These are phyloP conservation scores for Cyrtorhinus lividipennis DNA, from an alignment of 1,140 invertebrate species.

Conservation along the genomic window DNA sequence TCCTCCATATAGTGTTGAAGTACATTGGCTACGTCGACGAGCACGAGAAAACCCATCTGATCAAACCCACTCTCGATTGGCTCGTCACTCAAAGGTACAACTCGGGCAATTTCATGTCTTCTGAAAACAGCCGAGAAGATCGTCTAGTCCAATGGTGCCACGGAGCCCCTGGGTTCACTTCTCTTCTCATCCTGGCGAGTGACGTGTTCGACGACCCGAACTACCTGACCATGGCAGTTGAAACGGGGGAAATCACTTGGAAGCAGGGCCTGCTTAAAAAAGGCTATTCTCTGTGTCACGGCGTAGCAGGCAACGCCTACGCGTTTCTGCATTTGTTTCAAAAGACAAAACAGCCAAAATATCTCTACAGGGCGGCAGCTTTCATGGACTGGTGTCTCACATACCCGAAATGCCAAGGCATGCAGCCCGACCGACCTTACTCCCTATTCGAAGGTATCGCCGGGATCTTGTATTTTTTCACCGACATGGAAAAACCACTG, in stretches of 20 bases:
- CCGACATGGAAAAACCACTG: conserved; percentile 43
- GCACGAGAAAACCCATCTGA: not conserved
- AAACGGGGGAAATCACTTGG: conserved; percentile 71
- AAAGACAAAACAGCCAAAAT: conserved; percentile 48
- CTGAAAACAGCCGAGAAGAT: conserved; percentile 38
- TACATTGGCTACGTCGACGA: not conserved
- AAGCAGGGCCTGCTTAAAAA: conserved; percentile 68
- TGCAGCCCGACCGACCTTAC: conserved; percentile 57
- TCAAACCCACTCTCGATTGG: conserved; percentile 23
- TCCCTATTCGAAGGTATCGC: conserved; percentile 76
- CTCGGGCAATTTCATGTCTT: conserved; percentile 39
- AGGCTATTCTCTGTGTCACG: conserved; percentile 86
- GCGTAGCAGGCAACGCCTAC: conserved; percentile 82
- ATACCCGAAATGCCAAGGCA: conserved; percentile 50
- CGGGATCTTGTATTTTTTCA: conserved; percentile 53
- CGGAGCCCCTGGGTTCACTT: conserved; percentile 45
- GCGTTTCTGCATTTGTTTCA: conserved; percentile 69
- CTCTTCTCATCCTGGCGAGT: conserved; percentile 38
- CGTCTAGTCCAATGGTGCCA: conserved; percentile 55
- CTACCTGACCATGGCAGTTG: conserved; percentile 56
- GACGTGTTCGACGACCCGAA: conserved; percentile 50
- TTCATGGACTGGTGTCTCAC: conserved; percentile 74
- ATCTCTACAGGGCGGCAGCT: conserved; percentile 61
- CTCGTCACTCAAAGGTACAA: conserved; percentile 26
- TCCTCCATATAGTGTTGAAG: conserved; percentile 38